These are phyloP conservation scores for Mythimna ferrago DNA, from an alignment of 2,888 invertebrate genomes.

Conservation along the genomic window DNA sequence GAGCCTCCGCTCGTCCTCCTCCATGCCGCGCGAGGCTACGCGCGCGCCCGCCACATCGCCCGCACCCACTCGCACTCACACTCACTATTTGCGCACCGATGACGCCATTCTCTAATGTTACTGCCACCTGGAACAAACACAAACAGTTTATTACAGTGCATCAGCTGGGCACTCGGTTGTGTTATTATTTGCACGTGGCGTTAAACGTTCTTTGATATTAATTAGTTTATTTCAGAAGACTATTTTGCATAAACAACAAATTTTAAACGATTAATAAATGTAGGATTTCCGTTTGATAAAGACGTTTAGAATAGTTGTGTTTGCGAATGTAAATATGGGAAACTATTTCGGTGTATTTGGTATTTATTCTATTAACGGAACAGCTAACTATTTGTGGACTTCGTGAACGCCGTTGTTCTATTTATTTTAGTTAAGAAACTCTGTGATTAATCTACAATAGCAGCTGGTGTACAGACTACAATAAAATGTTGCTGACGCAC, in stretches of 20 bases:
- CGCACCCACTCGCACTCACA: constrained; percentile 72
- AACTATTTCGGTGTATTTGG: constrained; percentile 15
- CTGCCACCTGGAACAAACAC: constrained; percentile 82
- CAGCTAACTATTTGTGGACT: not conserved
- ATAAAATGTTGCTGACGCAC: constrained; percentile 32
- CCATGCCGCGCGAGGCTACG: constrained; percentile 84
- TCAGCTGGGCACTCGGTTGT: constrained; percentile 40
- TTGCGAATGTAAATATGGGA: constrained; percentile 34
- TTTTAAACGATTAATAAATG: constrained; percentile 45
- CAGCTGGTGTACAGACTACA: constrained; percentile 3
- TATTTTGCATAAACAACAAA: constrained; percentile 59
- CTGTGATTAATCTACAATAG: constrained; percentile 27
- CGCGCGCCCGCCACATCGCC: constrained; percentile 82
- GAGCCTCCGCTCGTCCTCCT: constrained; percentile 89
- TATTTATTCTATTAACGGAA: constrained; percentile 7
- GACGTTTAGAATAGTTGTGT: constrained; percentile 25
- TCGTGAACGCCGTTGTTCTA: constrained; percentile 2
- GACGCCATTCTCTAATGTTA: constrained; percentile 82
- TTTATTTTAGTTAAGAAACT: constrained; percentile 11
- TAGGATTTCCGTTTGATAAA: constrained; percentile 36
- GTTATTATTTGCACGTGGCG: constrained; percentile 53
- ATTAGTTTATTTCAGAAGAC: constrained; percentile 59
- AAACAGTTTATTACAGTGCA: constrained; percentile 43
- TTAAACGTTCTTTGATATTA: constrained; percentile 54
- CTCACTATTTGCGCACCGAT: constrained; percentile 81